Percentiles rank a stretch among this genome's conserved stretches.
These are phyloP conservation scores for Platyrinchus mystaceus DNA, from an alignment of 2,797 vertebrate species.

Conservation along the genomic window DNA sequence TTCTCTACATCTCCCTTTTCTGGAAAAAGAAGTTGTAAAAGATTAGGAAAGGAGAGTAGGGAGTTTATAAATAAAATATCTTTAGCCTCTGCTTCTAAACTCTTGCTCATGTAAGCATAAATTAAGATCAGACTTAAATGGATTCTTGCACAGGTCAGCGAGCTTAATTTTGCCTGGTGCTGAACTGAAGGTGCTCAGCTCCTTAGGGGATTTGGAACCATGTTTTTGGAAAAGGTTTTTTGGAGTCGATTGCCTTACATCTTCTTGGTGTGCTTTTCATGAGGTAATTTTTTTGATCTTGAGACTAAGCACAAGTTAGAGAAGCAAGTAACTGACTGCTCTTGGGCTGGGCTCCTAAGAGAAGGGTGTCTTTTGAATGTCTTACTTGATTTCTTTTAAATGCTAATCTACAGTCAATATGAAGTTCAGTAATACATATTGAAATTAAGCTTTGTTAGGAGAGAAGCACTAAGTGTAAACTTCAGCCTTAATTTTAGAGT, in stretches of 20 bases:
- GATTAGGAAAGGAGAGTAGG: not conserved
- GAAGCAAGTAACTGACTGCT: not conserved
- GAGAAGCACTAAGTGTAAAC: not conserved
- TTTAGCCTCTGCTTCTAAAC: not conserved
- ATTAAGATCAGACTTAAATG: conserved; percentile 2
- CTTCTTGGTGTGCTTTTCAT: not conserved
- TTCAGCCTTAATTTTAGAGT: not conserved
- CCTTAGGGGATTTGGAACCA: not conserved
- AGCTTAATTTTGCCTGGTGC: not conserved
- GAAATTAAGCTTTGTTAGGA: conserved; percentile 8
- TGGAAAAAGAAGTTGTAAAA: conserved; percentile 3
- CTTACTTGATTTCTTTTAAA: not conserved
- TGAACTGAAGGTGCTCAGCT: not conserved
- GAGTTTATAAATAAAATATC: conserved; percentile 48
- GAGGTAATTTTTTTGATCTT: not conserved
- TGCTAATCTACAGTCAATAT: not conserved
- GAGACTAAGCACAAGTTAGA: not conserved
- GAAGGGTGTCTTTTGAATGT: not conserved
- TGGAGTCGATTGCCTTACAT: not conserved
- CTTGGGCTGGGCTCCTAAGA: not conserved
- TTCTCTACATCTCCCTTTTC: not conserved
- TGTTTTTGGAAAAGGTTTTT: not conserved
- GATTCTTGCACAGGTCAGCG: conserved; percentile 1
- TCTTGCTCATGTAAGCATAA: conserved; percentile 18
- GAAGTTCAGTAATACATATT: conserved; percentile 4